These are phyloP conservation scores for Teleogryllus oceanicus DNA, from an alignment of 2,888 invertebrate genomes.

Conservation along the genomic window DNA sequence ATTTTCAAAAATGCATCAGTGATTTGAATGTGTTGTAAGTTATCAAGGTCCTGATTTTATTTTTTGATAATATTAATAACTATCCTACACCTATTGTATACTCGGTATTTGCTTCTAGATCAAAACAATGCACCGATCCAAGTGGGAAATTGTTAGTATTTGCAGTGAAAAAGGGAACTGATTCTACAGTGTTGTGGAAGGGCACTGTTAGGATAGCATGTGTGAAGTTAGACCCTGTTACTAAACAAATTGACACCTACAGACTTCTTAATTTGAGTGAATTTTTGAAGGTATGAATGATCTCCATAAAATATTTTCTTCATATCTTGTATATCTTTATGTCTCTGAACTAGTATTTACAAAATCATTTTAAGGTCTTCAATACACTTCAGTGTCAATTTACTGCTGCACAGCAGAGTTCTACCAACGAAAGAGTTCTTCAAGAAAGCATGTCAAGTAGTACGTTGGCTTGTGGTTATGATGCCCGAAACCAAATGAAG, in stretches of 20 bases:
- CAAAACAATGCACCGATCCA: conserved; percentile 57
- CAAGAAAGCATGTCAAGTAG: conserved; percentile 42
- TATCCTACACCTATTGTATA: too few relatives aligned
- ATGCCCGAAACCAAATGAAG: not conserved
- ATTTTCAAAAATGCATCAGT: conserved; percentile 56
- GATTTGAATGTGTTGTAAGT: conserved; percentile 62
- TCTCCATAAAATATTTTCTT: too few relatives aligned
- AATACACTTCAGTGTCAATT: conserved; percentile 54
- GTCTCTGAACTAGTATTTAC: too few relatives aligned
- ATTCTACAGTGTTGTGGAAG: conserved; percentile 64
- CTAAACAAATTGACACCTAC: conserved; percentile 55
- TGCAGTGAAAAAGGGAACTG: conserved; percentile 62
- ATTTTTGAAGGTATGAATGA: conserved; percentile 56
- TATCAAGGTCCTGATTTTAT: not conserved
- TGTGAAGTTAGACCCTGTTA: conserved; percentile 56
- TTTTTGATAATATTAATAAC: too few relatives aligned
- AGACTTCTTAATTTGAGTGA: conserved; percentile 60
- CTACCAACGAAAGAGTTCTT: conserved; percentile 41
- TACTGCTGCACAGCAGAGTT: conserved; percentile 43
- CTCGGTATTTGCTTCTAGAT: conserved; percentile 47
- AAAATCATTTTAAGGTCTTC: conserved; percentile 42
- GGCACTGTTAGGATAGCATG: conserved; percentile 64
- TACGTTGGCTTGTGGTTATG: conserved; percentile 19
- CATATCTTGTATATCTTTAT: too few relatives aligned
- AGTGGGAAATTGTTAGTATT: conserved; percentile 63